These are phyloP conservation scores for Procavia capensis DNA, from an alignment of 2,113 vertebrate species.

Conservation along the genomic window DNA sequence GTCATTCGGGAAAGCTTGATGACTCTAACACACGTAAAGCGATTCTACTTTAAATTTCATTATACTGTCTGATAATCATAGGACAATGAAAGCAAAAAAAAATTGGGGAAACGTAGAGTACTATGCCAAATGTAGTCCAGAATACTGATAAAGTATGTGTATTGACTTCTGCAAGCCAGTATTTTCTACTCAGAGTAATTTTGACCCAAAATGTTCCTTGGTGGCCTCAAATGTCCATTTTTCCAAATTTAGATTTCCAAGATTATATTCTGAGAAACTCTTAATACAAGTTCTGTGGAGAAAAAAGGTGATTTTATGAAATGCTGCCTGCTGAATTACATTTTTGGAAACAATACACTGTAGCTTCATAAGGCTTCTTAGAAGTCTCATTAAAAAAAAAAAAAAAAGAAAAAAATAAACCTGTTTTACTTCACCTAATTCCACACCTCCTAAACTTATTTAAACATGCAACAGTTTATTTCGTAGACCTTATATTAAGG, in stretches of 20 bases:
- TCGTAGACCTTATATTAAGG: background rate
- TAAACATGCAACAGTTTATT: background rate
- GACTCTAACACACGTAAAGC: background rate
- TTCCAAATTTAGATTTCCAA: slow-evolving; percentile 43
- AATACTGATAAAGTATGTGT: background rate
- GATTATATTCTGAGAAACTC: background rate
- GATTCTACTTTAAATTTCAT: background rate
- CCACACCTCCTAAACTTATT: background rate
- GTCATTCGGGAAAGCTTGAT: slow-evolving; percentile 30
- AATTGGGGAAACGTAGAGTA: background rate
- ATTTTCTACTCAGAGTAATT: background rate
- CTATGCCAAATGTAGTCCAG: background rate
- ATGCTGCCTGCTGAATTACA: background rate
- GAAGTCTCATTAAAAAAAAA: background rate
- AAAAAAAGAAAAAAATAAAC: background rate
- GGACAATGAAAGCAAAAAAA: slow-evolving; percentile 35
- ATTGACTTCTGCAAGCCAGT: background rate
- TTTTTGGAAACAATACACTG: background rate
- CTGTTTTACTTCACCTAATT: background rate
- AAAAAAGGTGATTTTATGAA: background rate
- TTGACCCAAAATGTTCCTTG: background rate
- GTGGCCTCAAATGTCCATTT: background rate
- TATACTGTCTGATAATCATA: background rate
- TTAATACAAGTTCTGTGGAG: background rate
- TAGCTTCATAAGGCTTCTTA: slow-evolving; percentile 8